Evolutionary conservation across 1,140 invertebrate genomes (phyloP).

Genomic region (Drosophila jambulina): DNA sequence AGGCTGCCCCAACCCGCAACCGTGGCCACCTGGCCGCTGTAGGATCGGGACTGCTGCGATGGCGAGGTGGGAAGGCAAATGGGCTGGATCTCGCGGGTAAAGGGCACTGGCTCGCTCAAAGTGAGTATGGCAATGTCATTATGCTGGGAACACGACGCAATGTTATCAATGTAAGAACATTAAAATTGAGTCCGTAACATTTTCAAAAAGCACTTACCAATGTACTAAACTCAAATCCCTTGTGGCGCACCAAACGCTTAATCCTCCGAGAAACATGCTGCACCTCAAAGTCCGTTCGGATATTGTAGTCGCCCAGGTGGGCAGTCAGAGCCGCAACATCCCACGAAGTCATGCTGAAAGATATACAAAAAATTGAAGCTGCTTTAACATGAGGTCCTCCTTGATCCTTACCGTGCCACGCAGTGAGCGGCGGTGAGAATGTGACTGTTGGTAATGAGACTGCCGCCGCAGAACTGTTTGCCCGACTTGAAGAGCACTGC

Average conservation of each 20-base stretch:
- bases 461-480: slow-evolving; percentile 94
- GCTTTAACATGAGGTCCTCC: background rate
- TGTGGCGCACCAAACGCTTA: slow-evolving; percentile 92
- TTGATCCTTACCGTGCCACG: slow-evolving; percentile 91
- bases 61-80: slow-evolving; percentile 91
- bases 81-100: slow-evolving; percentile 91
- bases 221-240: slow-evolving; percentile 93
- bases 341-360: slow-evolving; percentile 93
- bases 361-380: slow-evolving; percentile 22
- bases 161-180: background rate
- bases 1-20: slow-evolving; percentile 91
- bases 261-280: slow-evolving; percentile 91
- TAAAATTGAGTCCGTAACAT: too few relatives aligned
- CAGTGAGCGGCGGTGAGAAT: slow-evolving; percentile 96
- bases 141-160: slow-evolving; percentile 87
- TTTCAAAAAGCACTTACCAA: slow-evolving; percentile 86
- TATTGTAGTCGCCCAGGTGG: slow-evolving; percentile 93
- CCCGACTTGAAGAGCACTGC: slow-evolving; percentile 92
- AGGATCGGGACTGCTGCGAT: slow-evolving; percentile 85
- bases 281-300: slow-evolving; percentile 90
- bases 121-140: slow-evolving; percentile 95
- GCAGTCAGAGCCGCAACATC: slow-evolving; percentile 93
- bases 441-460: slow-evolving; percentile 93
- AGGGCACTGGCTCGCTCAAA: slow-evolving; percentile 91
- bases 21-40: slow-evolving; percentile 89